A percentile compares a stretch with the other conserved stretches of the same genome.
Conservation (phyloP, 2,113 vertebrate genomes). For the Narcine bancroftii region DNA sequence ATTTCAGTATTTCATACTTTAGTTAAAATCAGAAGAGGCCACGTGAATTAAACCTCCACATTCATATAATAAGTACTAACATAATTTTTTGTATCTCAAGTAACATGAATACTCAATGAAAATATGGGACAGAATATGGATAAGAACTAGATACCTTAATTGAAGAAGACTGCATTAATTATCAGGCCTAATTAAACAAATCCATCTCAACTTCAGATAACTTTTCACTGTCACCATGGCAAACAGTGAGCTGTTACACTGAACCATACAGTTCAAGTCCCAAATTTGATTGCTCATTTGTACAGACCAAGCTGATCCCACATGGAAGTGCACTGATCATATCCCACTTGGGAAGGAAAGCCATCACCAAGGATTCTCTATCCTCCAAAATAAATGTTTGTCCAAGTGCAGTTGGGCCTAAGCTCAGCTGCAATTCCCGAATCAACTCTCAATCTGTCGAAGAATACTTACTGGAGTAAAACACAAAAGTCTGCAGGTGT, state of each 20-base stretch:
- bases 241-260: background rate
- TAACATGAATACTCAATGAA: background rate
- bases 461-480: background rate
- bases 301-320: too few species aligned
- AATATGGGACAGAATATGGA: background rate
- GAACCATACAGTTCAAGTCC: background rate
- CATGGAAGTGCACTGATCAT: background rate
- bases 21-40: background rate
- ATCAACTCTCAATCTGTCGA: background rate
- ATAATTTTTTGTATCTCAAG: background rate
- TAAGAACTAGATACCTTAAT: conserved; percentile 15
- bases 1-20: background rate
- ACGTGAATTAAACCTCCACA: background rate
- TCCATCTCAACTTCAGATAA: background rate
- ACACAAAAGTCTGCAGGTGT: too few species aligned
- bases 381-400: background rate
- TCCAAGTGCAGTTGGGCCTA: background rate
- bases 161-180: background rate
- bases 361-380: background rate
- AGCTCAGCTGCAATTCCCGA: background rate
- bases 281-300: background rate
- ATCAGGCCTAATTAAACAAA: background rate
- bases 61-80: conserved; percentile 2
- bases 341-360: background rate
- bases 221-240: background rate